A percentile compares a stretch with the other conserved stretches of the same genome.
phyloP scores from a whole-genome alignment of 2,888 invertebrate species.

The Cerastis rubricosa region DNA sequence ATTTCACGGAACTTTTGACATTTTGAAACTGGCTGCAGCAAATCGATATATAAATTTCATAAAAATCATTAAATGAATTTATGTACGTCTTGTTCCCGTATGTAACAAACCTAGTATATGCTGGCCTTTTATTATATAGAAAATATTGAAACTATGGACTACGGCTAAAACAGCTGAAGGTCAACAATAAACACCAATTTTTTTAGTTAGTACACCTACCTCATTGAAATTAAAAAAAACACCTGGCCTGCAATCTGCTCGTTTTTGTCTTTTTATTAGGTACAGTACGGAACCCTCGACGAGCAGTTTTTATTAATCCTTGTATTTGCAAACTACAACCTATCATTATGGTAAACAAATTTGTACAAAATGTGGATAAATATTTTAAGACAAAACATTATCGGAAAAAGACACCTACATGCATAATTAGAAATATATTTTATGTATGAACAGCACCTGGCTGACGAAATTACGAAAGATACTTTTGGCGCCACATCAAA shows the following conservation, averaged over 20 bases:
- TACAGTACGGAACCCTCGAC: background rate
- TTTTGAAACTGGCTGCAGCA: background rate
- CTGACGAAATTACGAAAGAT: background rate
- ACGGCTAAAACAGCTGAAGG: background rate
- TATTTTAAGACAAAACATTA: slow-evolving; percentile 22
- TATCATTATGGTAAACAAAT: slow-evolving; percentile 24
- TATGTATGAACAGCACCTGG: slow-evolving; percentile 5
- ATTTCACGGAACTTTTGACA: background rate
- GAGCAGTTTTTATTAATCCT: background rate
- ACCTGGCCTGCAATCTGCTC: background rate
- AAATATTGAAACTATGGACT: background rate
- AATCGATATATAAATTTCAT: background rate
- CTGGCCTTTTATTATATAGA: background rate
- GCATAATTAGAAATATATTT: background rate
- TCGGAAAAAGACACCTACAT: background rate
- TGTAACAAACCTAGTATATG: background rate
- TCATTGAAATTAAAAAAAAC: background rate
- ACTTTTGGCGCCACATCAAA: slow-evolving; percentile 16
- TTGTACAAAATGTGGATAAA: slow-evolving; percentile 27
- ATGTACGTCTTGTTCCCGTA: background rate
- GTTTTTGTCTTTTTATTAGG: background rate
- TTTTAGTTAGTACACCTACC: too few relatives aligned
- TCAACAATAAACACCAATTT: too few relatives aligned
- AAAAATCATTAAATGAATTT: background rate
- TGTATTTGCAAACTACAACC: background rate